phyloP scores from a whole-genome alignment of 2,113 vertebrate species.

The Leuciscus idus region DNA sequence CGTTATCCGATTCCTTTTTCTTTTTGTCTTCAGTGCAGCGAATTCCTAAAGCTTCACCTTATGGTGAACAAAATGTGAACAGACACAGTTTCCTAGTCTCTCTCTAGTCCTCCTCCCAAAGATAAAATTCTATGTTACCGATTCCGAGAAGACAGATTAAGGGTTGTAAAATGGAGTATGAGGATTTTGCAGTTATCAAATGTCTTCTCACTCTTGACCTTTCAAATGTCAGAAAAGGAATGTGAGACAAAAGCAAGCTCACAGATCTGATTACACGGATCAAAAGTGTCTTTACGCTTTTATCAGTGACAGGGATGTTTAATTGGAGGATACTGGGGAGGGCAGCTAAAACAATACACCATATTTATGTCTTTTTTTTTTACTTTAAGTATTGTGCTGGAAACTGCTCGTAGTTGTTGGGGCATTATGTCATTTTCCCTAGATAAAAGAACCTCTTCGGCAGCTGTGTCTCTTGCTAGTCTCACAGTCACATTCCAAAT shows the following conservation, averaged over 20 bases:
- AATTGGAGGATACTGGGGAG: constrained; percentile 58
- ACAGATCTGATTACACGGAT: constrained; percentile 76
- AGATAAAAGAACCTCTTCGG: constrained; percentile 57
- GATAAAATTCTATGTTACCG: constrained; percentile 74
- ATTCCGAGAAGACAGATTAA: constrained; percentile 74
- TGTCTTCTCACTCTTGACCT: constrained; percentile 80
- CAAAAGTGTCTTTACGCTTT: constrained; percentile 72
- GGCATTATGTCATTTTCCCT: constrained; percentile 55
- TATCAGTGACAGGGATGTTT: constrained; percentile 65
- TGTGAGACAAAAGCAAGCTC: constrained; percentile 74
- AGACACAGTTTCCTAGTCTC: constrained; percentile 49
- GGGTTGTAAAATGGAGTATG: constrained; percentile 72
- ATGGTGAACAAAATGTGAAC: constrained; percentile 33
- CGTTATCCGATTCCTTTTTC: constrained; percentile 32
- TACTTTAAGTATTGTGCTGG: constrained; percentile 42
- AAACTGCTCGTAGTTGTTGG: constrained; percentile 49
- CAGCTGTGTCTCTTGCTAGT: constrained; percentile 61
- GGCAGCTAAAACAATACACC: constrained; percentile 56
- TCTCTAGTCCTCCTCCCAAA: constrained; percentile 65
- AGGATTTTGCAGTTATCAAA: constrained; percentile 79
- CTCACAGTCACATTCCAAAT: constrained; percentile 48
- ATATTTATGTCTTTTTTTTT: constrained; percentile 58
- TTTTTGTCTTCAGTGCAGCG: constrained; percentile 44
- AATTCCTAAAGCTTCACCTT: constrained; percentile 45
- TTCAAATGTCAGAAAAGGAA: constrained; percentile 79